Base-by-base conservation (phyloP, 2,797 vertebrate species). In the Ptychadena robeensis region DNA sequence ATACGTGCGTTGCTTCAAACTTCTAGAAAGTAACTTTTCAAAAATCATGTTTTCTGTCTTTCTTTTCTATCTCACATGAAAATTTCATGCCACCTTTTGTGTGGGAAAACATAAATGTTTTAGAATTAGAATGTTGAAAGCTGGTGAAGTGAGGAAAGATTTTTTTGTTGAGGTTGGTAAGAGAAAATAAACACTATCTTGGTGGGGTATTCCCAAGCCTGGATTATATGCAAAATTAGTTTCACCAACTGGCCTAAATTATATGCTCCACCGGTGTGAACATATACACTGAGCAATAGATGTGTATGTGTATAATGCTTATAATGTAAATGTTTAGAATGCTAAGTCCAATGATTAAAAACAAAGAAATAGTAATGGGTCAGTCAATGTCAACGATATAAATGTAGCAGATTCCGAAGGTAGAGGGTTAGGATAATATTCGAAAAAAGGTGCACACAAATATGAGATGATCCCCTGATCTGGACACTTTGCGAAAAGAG, bases 261-360 rank as follows among this genome's bases (percentile, higher is more conserved):
- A 79, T 69, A 79, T 68, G 76, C 76, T 79, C 44, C 44, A 79
- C 44, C 69, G 76, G 76, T 79, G 65, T 79, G 65, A 79, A 79
- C 76, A 69, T 69, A 79, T 79, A 79, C 75, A 78, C 64, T 35
- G 15, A 28, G 14, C 76, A 28, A 69, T 79, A 79, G 30, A 59
- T 79, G 31, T 68, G 44, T 68, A 65, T 68, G 28, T 69, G 69
- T 79, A 79, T 44, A 37, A 15, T n/a, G 53, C 59, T 79, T 65
- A 35, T 69, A 79, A 69, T 9, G n/a, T 69, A 79, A 79, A 69
- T 79, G 40, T 79, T 79, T 79, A 53, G 7, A 18, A 9, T 30
- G 12, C 15, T 79, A 79, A 67, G 69, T 53, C 65, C 65, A 32
- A 79, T 79, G 59, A 79, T 68, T 69, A 14, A 3, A 57, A 68